These are phyloP conservation scores for Oncorhynchus nerka DNA, from an alignment of 2,113 vertebrate species.

Conservation along the genomic window DNA sequence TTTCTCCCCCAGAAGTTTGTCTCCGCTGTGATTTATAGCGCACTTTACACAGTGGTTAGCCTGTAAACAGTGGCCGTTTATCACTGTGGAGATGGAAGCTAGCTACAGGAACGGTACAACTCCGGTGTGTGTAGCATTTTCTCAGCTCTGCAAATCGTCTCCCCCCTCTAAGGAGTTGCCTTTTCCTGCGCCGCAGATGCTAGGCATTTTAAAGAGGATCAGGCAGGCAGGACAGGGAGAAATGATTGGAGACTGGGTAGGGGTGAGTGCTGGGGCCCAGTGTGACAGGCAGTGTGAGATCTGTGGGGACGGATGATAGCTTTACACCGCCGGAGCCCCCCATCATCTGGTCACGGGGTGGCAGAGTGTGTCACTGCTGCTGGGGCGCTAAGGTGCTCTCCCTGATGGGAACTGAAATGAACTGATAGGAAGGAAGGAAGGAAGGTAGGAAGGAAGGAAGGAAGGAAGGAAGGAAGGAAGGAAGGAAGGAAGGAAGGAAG, in stretches of 20 bases:
- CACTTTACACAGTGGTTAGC: constrained; percentile 66
- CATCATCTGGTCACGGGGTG: constrained; percentile 12
- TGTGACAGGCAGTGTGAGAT: constrained; percentile 36
- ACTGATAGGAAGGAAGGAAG: constrained; percentile 3
- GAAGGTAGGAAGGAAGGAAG: neutral
- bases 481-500: too few relatives aligned
- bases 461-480: neutral
- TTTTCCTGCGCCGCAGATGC: neutral
- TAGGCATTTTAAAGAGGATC: constrained; percentile 4
- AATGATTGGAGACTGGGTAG: constrained; percentile 50
- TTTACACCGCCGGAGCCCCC: constrained; percentile 24
- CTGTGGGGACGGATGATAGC: constrained; percentile 32
- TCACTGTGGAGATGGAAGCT: constrained; percentile 39
- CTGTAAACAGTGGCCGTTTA: constrained; percentile 65
- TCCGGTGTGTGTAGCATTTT: neutral
- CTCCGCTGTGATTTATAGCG: constrained; percentile 60
- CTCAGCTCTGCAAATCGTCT: neutral
- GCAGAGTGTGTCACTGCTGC: constrained; percentile 20
- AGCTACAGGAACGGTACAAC: neutral
- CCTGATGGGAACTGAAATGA: constrained; percentile 13
- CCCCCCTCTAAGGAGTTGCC: constrained; percentile 58
- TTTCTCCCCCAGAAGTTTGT: constrained; percentile 60
- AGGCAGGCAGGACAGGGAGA: constrained; percentile 21
- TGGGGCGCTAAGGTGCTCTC: constrained; percentile 21
- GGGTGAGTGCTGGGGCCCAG: neutral